Evolutionary conservation across 2,797 vertebrate genomes (phyloP), one percentile per base, ranked within the genome.

Genomic region (Macropodus opercularis): DNA sequence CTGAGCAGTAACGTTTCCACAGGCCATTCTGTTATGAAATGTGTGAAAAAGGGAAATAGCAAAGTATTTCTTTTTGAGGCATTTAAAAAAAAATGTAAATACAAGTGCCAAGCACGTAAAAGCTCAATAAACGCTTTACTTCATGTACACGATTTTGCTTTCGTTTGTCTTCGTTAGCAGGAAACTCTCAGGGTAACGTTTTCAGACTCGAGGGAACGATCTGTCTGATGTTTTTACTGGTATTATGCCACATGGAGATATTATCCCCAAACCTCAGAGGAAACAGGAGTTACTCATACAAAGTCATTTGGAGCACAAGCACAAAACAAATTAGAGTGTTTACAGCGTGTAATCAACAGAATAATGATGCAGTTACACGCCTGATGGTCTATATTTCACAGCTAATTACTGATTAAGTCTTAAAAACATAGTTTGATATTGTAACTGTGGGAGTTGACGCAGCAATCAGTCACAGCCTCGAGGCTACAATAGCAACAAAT

Each of bases 31-130:
- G 92, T 79, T 85, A 72, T 77, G 60, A 72, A 72, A 80, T 72
- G 84, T 83, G 86, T 87, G 87, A 70, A 75, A 85, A 83, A 74
- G 46, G 72, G 62, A 87, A 79, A 93, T 89, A 90, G 91, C 62
- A 92, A 93, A 92, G 89, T 89, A 83, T 71, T 78, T 81, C 81
- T 86, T 83, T 83, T 68, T 70, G 92, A 93, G 85, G 88, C 85
- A 88, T 96, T 88, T 94, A 89, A 89, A 93, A 93, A 31, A 92
- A 94, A 93, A 91, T 95, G 90, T 98, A 95, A 94, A 94, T 96
- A 95, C 90, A 93, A 89, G 95, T 96, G 95, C 95, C 93, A 95
- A 97, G 95, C 94, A 98, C 95, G 90, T 89, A 94, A 89, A 93
- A 90, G 87, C 92, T 93, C 93, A 97, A 97, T 96, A 96, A 98